Base-by-base conservation (phyloP, 1,140 invertebrate species). In the Drosophila jambulina region DNA sequence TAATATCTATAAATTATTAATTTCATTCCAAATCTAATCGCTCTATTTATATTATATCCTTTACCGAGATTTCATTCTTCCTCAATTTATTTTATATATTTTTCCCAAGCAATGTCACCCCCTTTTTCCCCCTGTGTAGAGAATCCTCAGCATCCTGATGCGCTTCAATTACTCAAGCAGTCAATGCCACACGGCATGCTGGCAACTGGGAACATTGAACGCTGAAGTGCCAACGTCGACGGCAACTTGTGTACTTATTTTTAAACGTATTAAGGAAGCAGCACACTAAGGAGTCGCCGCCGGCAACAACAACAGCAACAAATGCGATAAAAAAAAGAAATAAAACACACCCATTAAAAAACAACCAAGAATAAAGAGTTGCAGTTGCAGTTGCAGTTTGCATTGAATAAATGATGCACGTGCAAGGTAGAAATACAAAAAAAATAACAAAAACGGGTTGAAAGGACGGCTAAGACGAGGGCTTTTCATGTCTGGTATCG, bases 261-360 rank as follows among this genome's bases (percentile, higher is more conserved):
- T 88, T 83, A 84, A 87, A 88, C 80, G 80, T 80, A 87, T 88
- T 87, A 87, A 75, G 83, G 84, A 87, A 88, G 70, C 80, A 53
- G 38, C 67, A 15, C 36, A 48, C 54, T 40, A 64, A 75, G 78
- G 62, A 84, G 53, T 57, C 15, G 45, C 45, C 53, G 42, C 56
- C 49, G 27, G 34, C 36, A 23, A 13, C 36, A 53, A 15, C 48
- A 34, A 17, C 32, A 54, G 8, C 53, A 57, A 25, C 10, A 40
- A 57, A 23, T n/a, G 21, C 34, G 9, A 38, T 9, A 57, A 40
- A 36, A 51, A 0, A 23, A 46, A n/a, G 25, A 27, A 27, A 49
- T n/a, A 5, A 6, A 12, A 23, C 27, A 46, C n/a, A 27, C 8
- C 10, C 56, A 45, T 32, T n/a, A 62, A 43, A 25, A 58, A 62